phyloP scores from a whole-genome alignment of 2,888 invertebrate species.

The Hemistola chrysoprasaria region DNA sequence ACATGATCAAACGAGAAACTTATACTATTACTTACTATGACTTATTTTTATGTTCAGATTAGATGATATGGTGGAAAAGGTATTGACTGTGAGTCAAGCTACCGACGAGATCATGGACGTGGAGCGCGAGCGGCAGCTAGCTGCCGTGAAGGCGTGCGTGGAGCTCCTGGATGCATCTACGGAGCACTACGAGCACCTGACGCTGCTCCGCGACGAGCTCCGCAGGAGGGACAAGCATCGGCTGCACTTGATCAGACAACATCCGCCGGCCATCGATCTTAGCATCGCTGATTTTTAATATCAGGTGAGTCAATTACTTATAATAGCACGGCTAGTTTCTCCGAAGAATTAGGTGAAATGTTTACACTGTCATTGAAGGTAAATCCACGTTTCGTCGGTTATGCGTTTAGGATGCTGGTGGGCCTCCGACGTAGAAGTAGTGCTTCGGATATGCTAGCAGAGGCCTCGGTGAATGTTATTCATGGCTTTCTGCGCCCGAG shows the following conservation, averaged over 20 bases:
- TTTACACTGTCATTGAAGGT: no score
- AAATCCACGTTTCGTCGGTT: no score
- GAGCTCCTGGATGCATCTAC: conserved; percentile 60
- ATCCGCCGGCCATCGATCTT: conserved; percentile 58
- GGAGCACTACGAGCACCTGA: conserved; percentile 67
- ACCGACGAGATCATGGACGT: conserved; percentile 55
- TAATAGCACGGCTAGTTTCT: no score
- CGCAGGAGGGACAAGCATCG: conserved; percentile 39
- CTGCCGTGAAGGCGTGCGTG: conserved; percentile 54
- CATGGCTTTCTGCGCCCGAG: no score
- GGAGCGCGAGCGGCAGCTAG: conserved; percentile 55
- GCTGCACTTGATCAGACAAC: conserved; percentile 28
- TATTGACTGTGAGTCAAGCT: conserved; percentile 53
- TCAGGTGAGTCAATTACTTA: not conserved
- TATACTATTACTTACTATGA: no score
- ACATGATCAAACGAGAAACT: no score
- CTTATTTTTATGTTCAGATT: conserved; percentile 45
- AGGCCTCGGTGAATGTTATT: no score
- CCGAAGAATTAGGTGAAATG: no score
- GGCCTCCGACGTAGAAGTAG: no score
- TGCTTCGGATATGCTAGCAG: no score
- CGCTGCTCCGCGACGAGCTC: conserved; percentile 60
- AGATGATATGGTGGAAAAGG: conserved; percentile 66
- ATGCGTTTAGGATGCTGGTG: no score
- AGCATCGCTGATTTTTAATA: conserved; percentile 37